Evolutionary conservation across 2,797 vertebrate genomes (phyloP).

Genomic region (Peromyscus eremicus): DNA sequence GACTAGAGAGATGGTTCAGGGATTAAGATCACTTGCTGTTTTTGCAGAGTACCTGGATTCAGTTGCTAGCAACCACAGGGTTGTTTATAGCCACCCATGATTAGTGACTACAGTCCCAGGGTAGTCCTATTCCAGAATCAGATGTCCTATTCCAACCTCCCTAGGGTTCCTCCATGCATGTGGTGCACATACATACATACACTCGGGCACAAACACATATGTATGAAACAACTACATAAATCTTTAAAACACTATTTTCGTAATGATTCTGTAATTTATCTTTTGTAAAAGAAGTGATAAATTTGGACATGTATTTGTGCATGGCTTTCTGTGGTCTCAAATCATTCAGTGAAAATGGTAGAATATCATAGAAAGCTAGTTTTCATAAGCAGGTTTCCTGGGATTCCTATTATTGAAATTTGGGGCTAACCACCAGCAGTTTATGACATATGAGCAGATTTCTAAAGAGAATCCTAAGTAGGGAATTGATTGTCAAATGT

Average conservation of each 20-base stretch:
- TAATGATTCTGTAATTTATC: background rate
- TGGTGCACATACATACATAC: too few species aligned
- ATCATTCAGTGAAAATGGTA: background rate
- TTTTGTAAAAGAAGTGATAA: slow-evolving; percentile 22
- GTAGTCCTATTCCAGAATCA: background rate
- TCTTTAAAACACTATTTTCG: background rate
- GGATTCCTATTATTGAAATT: slow-evolving; percentile 50
- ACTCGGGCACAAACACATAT: background rate
- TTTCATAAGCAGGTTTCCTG: slow-evolving; percentile 24
- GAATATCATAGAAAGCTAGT: background rate
- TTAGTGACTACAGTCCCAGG: background rate
- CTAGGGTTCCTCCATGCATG: background rate
- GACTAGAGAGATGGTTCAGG: background rate
- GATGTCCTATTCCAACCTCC: background rate
- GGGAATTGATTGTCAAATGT: slow-evolving; percentile 33
- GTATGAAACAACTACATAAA: background rate
- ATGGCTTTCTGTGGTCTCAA: background rate
- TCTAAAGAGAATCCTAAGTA: slow-evolving; percentile 11
- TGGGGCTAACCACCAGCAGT: background rate
- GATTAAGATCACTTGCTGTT: background rate
- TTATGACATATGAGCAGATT: slow-evolving; percentile 53
- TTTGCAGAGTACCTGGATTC: background rate
- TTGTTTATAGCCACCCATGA: background rate
- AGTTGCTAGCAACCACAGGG: background rate
- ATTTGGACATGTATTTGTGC: background rate